Evolutionary conservation across 1,140 invertebrate species (phyloP).

Genomic region (Drepana arcuata): DNA sequence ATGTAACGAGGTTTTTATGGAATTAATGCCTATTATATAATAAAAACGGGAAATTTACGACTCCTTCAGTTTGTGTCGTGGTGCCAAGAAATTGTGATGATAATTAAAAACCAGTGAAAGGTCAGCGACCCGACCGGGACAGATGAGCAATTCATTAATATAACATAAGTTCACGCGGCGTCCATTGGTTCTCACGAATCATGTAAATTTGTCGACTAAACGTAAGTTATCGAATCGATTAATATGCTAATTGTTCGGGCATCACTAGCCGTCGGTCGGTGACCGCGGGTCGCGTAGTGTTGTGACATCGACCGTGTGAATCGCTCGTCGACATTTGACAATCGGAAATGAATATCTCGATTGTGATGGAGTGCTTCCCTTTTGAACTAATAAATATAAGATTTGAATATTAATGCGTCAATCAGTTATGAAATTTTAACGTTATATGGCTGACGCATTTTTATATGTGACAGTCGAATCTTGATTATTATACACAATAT

Average conservation of each 20-base stretch:
- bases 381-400: too few relatives aligned
- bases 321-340: conserved; percentile 14
- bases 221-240: conserved; percentile 70
- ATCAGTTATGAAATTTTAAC: too few relatives aligned
- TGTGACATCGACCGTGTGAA: conserved; percentile 56
- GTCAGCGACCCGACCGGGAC: conserved; percentile 38
- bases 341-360: conserved; percentile 10
- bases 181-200: conserved; percentile 62
- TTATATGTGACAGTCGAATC: too few relatives aligned
- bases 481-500: too few relatives aligned
- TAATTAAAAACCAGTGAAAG: conserved; percentile 54
- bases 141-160: conserved; percentile 70
- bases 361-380: conserved; percentile 13
- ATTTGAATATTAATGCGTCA: too few relatives aligned
- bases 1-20: too few relatives aligned
- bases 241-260: conserved; percentile 68
- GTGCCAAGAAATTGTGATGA: conserved; percentile 11
- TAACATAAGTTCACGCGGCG: conserved; percentile 67
- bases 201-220: conserved; percentile 70
- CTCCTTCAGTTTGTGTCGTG: too few relatives aligned
- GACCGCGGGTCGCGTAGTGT: conserved; percentile 49
- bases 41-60: too few relatives aligned
- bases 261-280: conserved; percentile 61
- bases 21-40: too few relatives aligned
- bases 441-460: too few relatives aligned